Evolutionary conservation across 2,888 invertebrate species (phyloP).

Genomic region (Cephus runcator): DNA sequence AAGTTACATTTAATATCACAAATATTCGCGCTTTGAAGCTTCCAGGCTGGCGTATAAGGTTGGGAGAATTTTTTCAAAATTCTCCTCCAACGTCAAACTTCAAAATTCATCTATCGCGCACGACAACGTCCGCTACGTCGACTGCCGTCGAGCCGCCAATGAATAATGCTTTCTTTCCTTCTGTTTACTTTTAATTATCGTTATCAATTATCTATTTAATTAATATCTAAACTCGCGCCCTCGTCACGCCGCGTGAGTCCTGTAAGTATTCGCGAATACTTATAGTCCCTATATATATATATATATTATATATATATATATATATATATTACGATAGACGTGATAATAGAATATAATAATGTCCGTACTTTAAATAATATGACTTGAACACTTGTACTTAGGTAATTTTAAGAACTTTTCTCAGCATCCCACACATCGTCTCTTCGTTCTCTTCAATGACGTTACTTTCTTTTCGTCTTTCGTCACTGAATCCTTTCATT

Average conservation of each 20-base stretch:
- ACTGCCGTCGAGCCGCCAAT: too few relatives aligned
- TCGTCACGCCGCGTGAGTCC: neutral
- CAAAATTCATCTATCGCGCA: neutral
- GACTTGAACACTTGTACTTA: slow-evolving; percentile 29
- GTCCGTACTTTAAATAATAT: slow-evolving; percentile 20
- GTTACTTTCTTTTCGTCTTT: neutral
- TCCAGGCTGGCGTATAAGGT: slow-evolving; percentile 12
- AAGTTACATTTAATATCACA: slow-evolving; percentile 30
- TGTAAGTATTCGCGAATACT: neutral
- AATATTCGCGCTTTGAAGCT: slow-evolving; percentile 31
- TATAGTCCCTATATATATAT: neutral
- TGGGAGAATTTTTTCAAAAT: neutral
- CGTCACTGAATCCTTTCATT: neutral
- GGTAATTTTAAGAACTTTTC: slow-evolving; percentile 19
- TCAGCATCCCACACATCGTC: neutral
- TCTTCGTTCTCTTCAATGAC: neutral
- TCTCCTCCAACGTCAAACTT: neutral
- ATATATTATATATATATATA: neutral
- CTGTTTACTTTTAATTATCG: neutral
- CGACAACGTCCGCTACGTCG: neutral
- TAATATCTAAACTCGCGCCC: neutral
- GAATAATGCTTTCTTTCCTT: too few relatives aligned
- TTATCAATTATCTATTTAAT: neutral
- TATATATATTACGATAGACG: neutral
- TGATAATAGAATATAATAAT: slow-evolving; percentile 7